Base-by-base conservation (phyloP, 2,113 vertebrate species). In the Spermophilus dauricus region DNA sequence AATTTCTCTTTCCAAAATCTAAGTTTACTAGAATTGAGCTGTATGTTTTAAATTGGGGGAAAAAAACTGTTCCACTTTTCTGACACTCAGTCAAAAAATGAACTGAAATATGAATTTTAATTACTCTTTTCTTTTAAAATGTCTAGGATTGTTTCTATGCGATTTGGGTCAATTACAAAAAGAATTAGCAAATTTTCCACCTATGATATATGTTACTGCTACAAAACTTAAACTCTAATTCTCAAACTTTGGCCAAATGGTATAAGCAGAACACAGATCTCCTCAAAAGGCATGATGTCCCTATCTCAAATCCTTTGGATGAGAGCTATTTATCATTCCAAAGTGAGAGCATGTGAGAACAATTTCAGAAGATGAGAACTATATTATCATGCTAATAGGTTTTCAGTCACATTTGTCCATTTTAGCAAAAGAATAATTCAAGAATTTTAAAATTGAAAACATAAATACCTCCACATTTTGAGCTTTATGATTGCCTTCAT, bases 301-400 rank as follows among this genome's bases (percentile, higher is more conserved):
- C n/a, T 80, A 48, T 70, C 18, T 72, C 30, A 86, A 94, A 69
- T 87, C 8, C n/a, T 75, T 85, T 53, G 6, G 65, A 73, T 63
- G 82, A 73, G 94, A 95, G 65, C 26, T 90, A 45, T 51, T 82
- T 83, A 86, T 67, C 28, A 72, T 78, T 93, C 86, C n/a, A 82
- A 89, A 73, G 34, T 89, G 22, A 69, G 17, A 53, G 26, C 82
- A 56, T 13, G 51, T 22, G 39, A 86, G 51, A 32, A 89, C 13
- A 69, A 39, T 53, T 77, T 85, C n/a, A 58, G 28, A 86, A 70
- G 89, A 89, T 4, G 0, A 92, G 81, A 94, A 34, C 13, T 16
- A 56, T 80, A 83, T 58, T 77, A 93, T 14, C 9, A 70, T 28
- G 34, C 45, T 76, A 34, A 87, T 78, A 78, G 58, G 48, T 91